Evolutionary conservation across 2,797 vertebrate species (phyloP), one percentile per base, ranked within the genome.

Genomic region (Hippocampus kuda): DNA sequence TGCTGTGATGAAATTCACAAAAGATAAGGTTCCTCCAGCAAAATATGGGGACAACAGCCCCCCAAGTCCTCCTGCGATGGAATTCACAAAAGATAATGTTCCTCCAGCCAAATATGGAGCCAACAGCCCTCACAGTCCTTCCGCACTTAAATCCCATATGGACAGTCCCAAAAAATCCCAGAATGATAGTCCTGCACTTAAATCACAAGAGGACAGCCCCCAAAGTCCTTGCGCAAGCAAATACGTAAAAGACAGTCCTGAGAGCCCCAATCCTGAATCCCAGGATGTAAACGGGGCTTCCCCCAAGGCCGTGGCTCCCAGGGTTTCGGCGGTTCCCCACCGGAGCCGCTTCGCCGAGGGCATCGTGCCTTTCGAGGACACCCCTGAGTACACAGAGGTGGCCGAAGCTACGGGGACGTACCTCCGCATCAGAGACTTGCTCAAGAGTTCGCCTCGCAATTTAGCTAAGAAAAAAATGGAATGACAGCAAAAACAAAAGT

Each of bases 371-470:
- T 99, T 99, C 68, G 97, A 99, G 77, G 95, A 96, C 71, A 98
- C 98, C 4, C 97, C 97, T 5, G 94, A 99, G 70, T 99, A 91
- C 76, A 97, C 95, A 10, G 97, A 99, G 54, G 94, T 99, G 82
- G 93, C 95, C 0, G 93, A 95, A 73, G 92, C 95, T 1, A 99
- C 96, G 0, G 97, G 97, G 24, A 92, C 93, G 71, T 99, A 98
- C 79, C 91, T 98, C 44, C 90, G 83, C 72, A 96, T 99, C 85
- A 92, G 95, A 85, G 94, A 85, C 63, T 83, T 96, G 69, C 86
- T 99, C 46, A 98, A 96, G 89, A 87, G 93, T 75, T 98, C 95
- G 4, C 97, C 96, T 22, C 91, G 96, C 82, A 98, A 84, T 90
- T 90, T 94, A 84, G 90, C 91, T 1, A 95, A 92, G 86, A 93